Conservation (phyloP, 2,113 vertebrate genomes). For the Grallaria varia region DNA sequence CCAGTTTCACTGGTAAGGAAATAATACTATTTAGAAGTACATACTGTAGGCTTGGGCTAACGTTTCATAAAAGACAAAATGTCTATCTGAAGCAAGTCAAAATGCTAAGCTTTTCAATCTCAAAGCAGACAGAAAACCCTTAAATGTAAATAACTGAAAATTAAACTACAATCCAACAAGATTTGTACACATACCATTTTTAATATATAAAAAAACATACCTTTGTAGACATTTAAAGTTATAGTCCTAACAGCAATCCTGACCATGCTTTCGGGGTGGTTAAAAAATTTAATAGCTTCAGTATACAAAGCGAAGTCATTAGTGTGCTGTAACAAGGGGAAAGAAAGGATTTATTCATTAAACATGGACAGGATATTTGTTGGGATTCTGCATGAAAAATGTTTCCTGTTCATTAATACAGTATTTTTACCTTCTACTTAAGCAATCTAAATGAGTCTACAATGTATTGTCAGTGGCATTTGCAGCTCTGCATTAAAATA, state of each 20-base stretch:
- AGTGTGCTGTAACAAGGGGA: constrained; percentile 88
- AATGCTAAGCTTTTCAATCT: not conserved
- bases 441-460: not conserved
- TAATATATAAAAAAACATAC: constrained; percentile 73
- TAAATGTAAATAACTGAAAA: not conserved
- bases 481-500: not conserved
- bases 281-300: constrained; percentile 99
- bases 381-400: not conserved
- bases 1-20: not conserved
- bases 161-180: not conserved
- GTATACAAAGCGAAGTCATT: constrained; percentile 99
- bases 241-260: constrained; percentile 97
- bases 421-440: not conserved
- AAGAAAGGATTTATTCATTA: not conserved
- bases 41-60: not conserved
- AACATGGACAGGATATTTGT: not conserved
- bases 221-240: constrained; percentile 99
- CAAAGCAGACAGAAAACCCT: not conserved
- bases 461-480: not conserved
- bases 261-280: constrained; percentile 99
- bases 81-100: not conserved
- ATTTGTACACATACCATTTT: not conserved
- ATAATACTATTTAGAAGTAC: not conserved
- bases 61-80: not conserved
- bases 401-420: not conserved